phyloP scores from a whole-genome alignment of 2,797 vertebrate genomes.

The Gambusia yucatana region DNA sequence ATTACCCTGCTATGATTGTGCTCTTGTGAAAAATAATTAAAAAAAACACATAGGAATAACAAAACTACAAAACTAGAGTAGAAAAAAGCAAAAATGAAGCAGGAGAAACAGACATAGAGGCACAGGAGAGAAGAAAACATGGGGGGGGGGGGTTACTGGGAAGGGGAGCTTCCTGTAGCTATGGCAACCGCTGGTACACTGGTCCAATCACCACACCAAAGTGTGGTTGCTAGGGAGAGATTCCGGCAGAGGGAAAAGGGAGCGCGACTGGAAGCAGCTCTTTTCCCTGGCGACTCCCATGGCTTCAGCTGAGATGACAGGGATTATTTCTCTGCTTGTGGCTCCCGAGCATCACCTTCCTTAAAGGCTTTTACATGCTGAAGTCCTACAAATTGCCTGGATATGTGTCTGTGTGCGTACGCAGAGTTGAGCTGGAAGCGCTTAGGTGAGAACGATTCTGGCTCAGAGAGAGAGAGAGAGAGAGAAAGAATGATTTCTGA shows the following conservation, averaged over 20 bases:
- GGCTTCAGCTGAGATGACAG: conserved; percentile 63
- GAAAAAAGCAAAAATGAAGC: conserved; percentile 24
- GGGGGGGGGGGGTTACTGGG: conserved; percentile 48
- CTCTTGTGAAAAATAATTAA: conserved; percentile 12
- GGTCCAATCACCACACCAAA: conserved; percentile 82
- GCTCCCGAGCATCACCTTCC: conserved; percentile 40
- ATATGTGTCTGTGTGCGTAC: conserved; percentile 25
- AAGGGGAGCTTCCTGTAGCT: conserved; percentile 83
- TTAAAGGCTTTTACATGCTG: conserved; percentile 37
- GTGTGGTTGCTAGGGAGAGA: conserved; percentile 85
- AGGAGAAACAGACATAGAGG: conserved; percentile 58
- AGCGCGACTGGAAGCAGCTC: conserved; percentile 54
- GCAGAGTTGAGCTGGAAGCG: conserved; percentile 8
- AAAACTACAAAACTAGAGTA: conserved; percentile 11
- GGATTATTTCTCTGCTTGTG: conserved; percentile 54
- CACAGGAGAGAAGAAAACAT: conserved; percentile 37
- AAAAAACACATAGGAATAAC: background rate
- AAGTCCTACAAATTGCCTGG: conserved; percentile 43
- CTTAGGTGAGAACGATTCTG: conserved; percentile 32
- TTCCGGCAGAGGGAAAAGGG: conserved; percentile 68
- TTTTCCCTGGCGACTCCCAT: conserved; percentile 55
- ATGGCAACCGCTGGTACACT: conserved; percentile 81
- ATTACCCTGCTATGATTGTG: conserved; percentile 21
- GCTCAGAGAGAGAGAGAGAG: conserved; percentile 15
- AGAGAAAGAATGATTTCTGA: conserved; percentile 34